Evolutionary conservation across 2,888 invertebrate species (phyloP).

Genomic region (Acleris cristana): DNA sequence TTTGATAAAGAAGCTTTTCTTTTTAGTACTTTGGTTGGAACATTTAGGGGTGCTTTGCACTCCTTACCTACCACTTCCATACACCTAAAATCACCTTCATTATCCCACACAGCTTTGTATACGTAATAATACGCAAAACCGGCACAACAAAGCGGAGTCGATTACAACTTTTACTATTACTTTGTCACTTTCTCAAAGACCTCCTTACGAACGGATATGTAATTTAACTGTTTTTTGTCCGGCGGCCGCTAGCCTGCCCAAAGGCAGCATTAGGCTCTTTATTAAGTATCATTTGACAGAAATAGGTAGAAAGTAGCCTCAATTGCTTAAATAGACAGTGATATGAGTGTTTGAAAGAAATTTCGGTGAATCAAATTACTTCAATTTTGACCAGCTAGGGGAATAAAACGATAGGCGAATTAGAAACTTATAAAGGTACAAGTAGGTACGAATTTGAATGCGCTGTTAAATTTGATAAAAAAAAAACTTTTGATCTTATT

Average conservation of each 20-base stretch:
- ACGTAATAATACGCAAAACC: slow-evolving; percentile 1
- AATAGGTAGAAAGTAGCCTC: slow-evolving; percentile 34
- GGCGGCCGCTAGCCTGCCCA: slow-evolving; percentile 1
- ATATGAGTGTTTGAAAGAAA: slow-evolving; percentile 8
- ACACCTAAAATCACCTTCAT: no score
- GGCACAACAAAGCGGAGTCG: slow-evolving; percentile 21
- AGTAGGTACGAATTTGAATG: no score
- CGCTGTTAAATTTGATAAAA: no score
- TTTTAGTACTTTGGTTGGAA: no score
- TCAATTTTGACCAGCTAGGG: background rate
- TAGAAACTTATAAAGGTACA: background rate
- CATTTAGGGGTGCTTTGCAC: background rate
- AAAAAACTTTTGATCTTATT: no score
- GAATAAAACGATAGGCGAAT: background rate
- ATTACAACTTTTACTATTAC: slow-evolving; percentile 25
- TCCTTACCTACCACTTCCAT: background rate
- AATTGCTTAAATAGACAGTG: slow-evolving; percentile 32
- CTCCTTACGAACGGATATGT: slow-evolving; percentile 33
- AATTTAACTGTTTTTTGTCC: slow-evolving; percentile 40
- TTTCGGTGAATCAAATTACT: slow-evolving; percentile 20
- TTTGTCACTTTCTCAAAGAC: slow-evolving; percentile 38
- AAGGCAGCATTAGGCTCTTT: slow-evolving; percentile 30
- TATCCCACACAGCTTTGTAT: no score
- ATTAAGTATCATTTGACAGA: slow-evolving; percentile 34
- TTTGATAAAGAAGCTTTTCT: no score